Percentiles rank a stretch among this genome's conserved stretches.
Evolutionary conservation across 2,113 vertebrate genomes (phyloP).

Genomic region (Pterocles orientalis): DNA sequence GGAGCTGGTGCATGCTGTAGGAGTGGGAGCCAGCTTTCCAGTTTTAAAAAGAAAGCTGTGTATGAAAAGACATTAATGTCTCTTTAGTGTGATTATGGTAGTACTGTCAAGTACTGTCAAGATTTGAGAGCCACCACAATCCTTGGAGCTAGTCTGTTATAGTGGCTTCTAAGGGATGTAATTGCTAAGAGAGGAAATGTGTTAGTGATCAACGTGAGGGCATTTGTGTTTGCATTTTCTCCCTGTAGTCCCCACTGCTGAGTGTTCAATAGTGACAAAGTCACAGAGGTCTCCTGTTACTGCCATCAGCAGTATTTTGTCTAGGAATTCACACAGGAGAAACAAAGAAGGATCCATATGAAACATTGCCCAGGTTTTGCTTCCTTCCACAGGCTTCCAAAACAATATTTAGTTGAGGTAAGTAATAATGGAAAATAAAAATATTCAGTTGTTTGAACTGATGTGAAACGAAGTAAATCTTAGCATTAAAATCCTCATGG

Average conservation of each 20-base stretch:
- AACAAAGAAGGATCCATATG: not conserved
- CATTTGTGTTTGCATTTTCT: rapidly evolving
- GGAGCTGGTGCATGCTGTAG: not conserved
- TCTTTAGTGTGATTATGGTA: not conserved
- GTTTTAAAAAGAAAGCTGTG: not conserved
- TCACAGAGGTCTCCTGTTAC: not conserved
- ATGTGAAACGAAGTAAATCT: not conserved
- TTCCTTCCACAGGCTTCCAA: not conserved
- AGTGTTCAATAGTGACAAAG: not conserved
- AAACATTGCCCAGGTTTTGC: not conserved
- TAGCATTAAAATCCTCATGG: not conserved
- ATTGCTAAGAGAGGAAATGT: rapidly evolving
- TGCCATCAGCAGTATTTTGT: not conserved
- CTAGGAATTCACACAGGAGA: not conserved
- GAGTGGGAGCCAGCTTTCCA: not conserved
- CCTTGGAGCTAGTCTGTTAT: not conserved
- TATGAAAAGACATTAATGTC: not conserved
- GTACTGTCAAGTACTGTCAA: not conserved
- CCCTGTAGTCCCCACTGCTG: not conserved
- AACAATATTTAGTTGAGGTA: not conserved
- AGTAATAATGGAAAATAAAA: not conserved
- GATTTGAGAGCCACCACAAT: not conserved
- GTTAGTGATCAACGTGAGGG: not conserved
- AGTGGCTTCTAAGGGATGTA: not conserved
- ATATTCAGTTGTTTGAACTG: not conserved